Evolutionary conservation across 1,140 invertebrate genomes (phyloP).

Genomic region (Orussus abietinus): DNA sequence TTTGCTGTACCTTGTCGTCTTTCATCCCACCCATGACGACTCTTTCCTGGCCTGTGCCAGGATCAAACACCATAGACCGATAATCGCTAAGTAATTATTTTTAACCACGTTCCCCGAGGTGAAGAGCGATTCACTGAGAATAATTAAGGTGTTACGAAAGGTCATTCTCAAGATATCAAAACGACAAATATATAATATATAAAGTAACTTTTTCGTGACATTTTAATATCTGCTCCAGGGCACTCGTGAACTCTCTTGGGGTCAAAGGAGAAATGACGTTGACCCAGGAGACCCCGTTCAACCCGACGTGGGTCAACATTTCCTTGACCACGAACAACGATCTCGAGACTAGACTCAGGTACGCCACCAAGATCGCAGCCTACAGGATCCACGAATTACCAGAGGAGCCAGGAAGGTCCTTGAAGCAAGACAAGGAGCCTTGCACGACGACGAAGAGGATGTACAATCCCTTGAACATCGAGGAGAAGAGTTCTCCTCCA

Average conservation of each 20-base stretch:
- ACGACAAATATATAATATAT: conserved; percentile 3
- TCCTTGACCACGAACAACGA: conserved; percentile 63
- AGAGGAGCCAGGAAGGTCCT: conserved; percentile 54
- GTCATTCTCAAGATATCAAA: conserved; percentile 1
- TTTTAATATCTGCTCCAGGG: conserved; percentile 52
- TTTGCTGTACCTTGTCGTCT: conserved; percentile 79
- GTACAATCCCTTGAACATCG: conserved; percentile 66
- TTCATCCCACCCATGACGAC: conserved; percentile 73
- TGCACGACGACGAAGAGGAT: conserved; percentile 66
- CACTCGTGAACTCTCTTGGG: conserved; percentile 73
- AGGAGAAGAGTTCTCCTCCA: conserved; percentile 58
- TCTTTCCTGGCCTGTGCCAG: conserved; percentile 81
- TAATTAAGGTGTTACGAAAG: too few relatives aligned
- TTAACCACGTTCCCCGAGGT: too few relatives aligned
- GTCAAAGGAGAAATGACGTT: conserved; percentile 78
- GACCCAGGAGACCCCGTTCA: conserved; percentile 77
- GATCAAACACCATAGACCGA: conserved; percentile 64
- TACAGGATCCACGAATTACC: conserved; percentile 72
- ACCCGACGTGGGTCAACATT: conserved; percentile 78
- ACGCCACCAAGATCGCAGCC: conserved; percentile 58
- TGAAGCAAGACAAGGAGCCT: conserved; percentile 44
- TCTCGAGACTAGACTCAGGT: conserved; percentile 62
- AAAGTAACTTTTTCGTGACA: conserved; percentile 1
- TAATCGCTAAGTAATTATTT: conserved; percentile 65
- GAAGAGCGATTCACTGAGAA: too few relatives aligned